Percentiles rank a stretch among this genome's conserved stretches.
Conservation (phyloP, 2,888 invertebrate genomes). For the Antitype chi region DNA sequence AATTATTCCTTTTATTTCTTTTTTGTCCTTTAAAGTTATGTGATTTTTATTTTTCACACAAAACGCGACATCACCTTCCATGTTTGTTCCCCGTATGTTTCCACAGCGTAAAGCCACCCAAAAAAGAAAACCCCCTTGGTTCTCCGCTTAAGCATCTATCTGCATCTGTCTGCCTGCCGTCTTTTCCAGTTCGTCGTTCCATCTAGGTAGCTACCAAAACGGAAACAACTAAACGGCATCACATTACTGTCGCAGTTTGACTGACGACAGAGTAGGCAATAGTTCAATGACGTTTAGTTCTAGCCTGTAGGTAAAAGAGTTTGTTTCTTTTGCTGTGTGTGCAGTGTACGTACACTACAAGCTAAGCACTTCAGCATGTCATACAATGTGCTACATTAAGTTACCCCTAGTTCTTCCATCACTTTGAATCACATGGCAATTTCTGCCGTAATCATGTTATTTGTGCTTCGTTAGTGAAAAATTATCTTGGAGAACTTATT, state of each 20-base stretch:
- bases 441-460: constrained; percentile 3
- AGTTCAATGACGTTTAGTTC: not conserved
- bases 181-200: not conserved
- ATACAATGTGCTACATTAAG: not conserved
- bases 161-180: not conserved
- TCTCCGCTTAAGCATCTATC: not conserved
- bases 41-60: not conserved
- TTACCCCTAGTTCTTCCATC: not conserved
- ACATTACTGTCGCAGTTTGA: not conserved
- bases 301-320: not conserved
- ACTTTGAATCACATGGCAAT: not conserved
- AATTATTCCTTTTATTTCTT: too few species aligned
- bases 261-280: not conserved
- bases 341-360: not conserved
- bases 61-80: not conserved
- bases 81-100: constrained; percentile 37
- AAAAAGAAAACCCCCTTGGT: too few species aligned
- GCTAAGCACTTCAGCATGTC: not conserved
- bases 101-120: constrained; percentile 45
- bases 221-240: too few species aligned
- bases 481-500: not conserved
- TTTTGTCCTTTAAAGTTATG: not conserved
- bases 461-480: constrained; percentile 16
- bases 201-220: not conserved
- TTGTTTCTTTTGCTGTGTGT: not conserved